Evolutionary conservation across 2,113 vertebrate genomes (phyloP).

Genomic region (Urocynchramus pylzowi): DNA sequence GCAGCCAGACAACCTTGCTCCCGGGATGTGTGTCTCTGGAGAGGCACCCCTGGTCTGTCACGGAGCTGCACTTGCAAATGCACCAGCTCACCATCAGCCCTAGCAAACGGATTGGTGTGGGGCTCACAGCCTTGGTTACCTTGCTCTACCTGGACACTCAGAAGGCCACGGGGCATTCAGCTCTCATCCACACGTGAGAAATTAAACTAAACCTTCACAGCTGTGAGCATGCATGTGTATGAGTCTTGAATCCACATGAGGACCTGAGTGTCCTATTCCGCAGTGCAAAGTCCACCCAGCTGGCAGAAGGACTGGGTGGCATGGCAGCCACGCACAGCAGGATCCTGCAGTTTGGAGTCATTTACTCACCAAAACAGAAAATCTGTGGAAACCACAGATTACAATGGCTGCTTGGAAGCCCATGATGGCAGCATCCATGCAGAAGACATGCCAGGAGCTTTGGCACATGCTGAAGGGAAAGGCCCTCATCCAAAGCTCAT

Average conservation of each 20-base stretch:
- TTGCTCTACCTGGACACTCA: background rate
- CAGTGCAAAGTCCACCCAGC: background rate
- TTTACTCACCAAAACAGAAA: background rate
- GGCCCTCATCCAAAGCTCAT: background rate
- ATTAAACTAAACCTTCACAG: background rate
- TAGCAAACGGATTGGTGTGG: background rate
- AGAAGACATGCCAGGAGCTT: background rate
- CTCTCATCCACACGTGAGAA: background rate
- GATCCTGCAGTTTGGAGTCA: background rate
- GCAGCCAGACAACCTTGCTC: background rate
- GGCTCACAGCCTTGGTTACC: accelerated
- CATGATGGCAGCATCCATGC: accelerated
- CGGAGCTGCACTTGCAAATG: background rate
- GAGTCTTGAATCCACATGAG: accelerated
- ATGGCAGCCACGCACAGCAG: accelerated
- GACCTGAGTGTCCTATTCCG: accelerated
- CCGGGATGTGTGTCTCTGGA: background rate
- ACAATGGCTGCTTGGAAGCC: background rate
- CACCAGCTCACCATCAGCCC: background rate
- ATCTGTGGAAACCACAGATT: background rate
- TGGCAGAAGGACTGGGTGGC: background rate
- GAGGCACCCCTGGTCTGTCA: background rate
- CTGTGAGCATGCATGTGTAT: accelerated
- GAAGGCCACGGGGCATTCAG: background rate
- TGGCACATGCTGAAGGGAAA: background rate